Conservation (phyloP, 2,113 vertebrate genomes). For the Piliocolobus tephrosceles region DNA sequence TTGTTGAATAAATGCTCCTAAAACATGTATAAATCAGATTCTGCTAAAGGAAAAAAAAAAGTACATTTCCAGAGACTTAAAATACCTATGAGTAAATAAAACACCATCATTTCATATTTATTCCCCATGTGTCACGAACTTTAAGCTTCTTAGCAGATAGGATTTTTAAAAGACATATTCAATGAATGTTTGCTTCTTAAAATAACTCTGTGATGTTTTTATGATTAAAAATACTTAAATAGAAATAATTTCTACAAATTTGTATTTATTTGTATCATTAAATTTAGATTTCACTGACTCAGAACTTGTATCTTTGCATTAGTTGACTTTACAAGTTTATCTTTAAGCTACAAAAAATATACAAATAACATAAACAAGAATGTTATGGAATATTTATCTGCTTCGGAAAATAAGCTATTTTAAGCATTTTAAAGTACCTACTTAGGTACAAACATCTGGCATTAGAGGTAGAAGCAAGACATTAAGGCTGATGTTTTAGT, state of each 20-base stretch:
- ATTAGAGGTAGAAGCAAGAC: not conserved
- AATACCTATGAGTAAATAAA: not conserved
- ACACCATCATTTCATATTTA: not conserved
- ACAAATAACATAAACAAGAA: not conserved
- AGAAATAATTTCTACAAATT: not conserved
- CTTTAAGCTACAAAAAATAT: not conserved
- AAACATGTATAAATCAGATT: not conserved
- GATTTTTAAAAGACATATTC: slow-evolving; percentile 25
- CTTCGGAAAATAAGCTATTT: not conserved
- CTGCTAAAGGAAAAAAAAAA: not conserved
- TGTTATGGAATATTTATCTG: not conserved
- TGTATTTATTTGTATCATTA: slow-evolving; percentile 10
- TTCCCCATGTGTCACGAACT: not conserved
- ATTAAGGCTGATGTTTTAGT: not conserved
- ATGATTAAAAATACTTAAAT: slow-evolving; percentile 27
- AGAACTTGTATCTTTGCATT: not conserved
- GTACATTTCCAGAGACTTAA: not conserved
- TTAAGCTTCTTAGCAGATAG: not conserved
- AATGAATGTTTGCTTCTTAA: slow-evolving; percentile 9
- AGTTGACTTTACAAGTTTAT: not conserved
- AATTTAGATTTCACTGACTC: not conserved
- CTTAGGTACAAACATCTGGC: not conserved
- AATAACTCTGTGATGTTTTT: slow-evolving; percentile 11
- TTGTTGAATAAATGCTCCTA: not conserved
- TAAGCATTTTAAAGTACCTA: not conserved